Base-by-base conservation (phyloP, 2,113 vertebrate species). In the Daubentonia madagascariensis region DNA sequence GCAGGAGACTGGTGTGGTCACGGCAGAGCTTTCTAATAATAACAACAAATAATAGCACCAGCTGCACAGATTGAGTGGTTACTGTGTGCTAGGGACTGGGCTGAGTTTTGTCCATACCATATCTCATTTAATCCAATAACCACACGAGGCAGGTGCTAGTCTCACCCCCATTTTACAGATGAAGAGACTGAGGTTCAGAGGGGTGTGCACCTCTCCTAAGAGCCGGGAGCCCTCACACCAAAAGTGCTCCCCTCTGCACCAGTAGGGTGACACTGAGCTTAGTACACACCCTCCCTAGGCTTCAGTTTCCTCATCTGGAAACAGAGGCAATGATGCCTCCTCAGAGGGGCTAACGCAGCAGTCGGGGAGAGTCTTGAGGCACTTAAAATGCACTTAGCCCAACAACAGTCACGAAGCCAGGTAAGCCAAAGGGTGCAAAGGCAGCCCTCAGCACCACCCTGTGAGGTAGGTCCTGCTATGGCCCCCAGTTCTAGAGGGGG, bases 341-440 rank as follows among this genome's bases (percentile, higher is more conserved):
- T 54, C 22, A 12, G 23, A 85, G 45, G 7, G 13, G 52, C 9
- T 12, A 10, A 67, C 4, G 78, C 11, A 14, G 59, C 48, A 90
- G 23, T n/a, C 8, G 0, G 40, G n/a, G 91, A 83, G 23, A 11
- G 13, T 10, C 12, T 1, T 0, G 1, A 0, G 6, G 22, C 63
- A 85, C 45, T 92, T 78, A 40, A 48, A 63, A 68, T 32, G n/a
- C 20, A 3, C 35, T 70, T 22, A 61, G 32, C 61, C 50, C 43
- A 68, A n/a, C 2, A 8, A 37, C 45, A 32, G 37, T 54, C 76
- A 8, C 20, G 22, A 37, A 84, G 59, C 43, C 59, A 67, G n/a
- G 40, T 13, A 20, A 40, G 43, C 37, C 25, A 23, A 23, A 43
- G 7, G 22, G 0, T 48, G 35, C 54, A 10, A 32, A 5, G 16